Evolutionary conservation across 2,113 vertebrate species (phyloP).

Genomic region (Oryzias celebensis): DNA sequence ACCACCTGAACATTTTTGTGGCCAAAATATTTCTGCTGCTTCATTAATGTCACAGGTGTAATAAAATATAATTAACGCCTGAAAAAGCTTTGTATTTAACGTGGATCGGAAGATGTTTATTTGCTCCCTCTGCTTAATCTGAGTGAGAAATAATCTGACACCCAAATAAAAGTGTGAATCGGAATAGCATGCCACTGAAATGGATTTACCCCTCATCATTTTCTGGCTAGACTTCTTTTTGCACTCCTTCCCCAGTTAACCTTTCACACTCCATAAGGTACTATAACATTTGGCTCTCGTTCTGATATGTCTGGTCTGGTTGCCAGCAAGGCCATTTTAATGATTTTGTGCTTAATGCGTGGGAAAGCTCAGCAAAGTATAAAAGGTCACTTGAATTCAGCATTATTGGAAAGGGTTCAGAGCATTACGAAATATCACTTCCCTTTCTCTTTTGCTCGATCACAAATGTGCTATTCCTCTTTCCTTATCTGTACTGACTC

Average conservation of each 20-base stretch:
- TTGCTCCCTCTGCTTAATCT: neutral
- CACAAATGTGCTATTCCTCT: neutral
- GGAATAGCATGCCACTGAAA: neutral
- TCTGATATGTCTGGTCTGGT: constrained; percentile 41
- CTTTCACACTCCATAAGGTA: constrained; percentile 71
- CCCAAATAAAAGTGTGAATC: neutral
- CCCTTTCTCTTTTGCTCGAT: constrained; percentile 9
- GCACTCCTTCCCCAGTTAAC: constrained; percentile 46
- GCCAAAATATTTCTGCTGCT: no score
- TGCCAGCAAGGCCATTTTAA: constrained; percentile 58
- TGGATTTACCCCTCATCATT: constrained; percentile 6
- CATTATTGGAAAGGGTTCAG: constrained; percentile 62
- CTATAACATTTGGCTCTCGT: constrained; percentile 63
- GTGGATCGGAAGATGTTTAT: neutral
- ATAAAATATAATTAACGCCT: neutral
- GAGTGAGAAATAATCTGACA: neutral
- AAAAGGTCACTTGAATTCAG: constrained; percentile 69
- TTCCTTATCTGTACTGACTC: constrained; percentile 12
- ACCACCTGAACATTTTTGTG: no score
- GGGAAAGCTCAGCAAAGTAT: constrained; percentile 38
- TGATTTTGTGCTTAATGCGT: constrained; percentile 65
- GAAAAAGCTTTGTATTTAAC: neutral
- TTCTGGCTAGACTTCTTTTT: constrained; percentile 21
- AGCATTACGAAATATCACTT: constrained; percentile 61
- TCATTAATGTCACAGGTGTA: no score